phyloP scores from a whole-genome alignment of 1,140 invertebrate genomes.

The Drosophila subobscura region DNA sequence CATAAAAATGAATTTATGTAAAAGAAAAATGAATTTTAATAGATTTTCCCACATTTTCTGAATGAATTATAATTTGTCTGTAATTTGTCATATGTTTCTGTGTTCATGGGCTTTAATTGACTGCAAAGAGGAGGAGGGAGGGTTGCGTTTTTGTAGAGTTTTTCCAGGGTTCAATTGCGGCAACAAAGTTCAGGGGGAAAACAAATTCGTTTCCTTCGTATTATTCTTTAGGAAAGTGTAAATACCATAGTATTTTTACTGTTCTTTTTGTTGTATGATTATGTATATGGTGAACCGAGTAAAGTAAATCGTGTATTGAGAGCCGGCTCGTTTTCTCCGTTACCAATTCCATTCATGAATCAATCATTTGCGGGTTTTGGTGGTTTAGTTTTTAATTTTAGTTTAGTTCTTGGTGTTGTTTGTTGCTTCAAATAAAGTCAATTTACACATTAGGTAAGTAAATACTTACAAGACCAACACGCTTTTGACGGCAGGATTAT shows the following conservation, averaged over 20 bases:
- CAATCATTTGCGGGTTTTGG: constrained; percentile 57
- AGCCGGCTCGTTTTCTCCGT: constrained; percentile 19
- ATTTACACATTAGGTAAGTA: constrained; percentile 48
- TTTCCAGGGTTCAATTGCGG: neutral
- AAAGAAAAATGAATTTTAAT: constrained; percentile 26
- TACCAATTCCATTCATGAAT: constrained; percentile 68
- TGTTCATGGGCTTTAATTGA: constrained; percentile 34
- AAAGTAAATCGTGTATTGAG: constrained; percentile 69
- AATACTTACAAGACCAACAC: constrained; percentile 71
- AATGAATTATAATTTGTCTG: constrained; percentile 27
- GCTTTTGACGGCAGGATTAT: constrained; percentile 77
- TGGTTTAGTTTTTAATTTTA: constrained; percentile 61
- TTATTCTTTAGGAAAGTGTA: constrained; percentile 22
- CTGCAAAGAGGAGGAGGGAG: constrained; percentile 16
- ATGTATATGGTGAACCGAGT: constrained; percentile 36
- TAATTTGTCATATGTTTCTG: constrained; percentile 5
- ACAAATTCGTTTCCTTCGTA: neutral
- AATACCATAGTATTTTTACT: constrained; percentile 17
- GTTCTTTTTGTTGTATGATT: constrained; percentile 17
- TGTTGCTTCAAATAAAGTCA: constrained; percentile 58
- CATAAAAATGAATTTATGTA: constrained; percentile 16
- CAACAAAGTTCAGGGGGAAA: neutral
- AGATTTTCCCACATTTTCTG: constrained; percentile 11
- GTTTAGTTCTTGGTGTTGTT: constrained; percentile 2
- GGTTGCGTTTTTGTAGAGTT: neutral